Conservation (phyloP, 2,113 vertebrate species). For the Scolopax mira region DNA sequence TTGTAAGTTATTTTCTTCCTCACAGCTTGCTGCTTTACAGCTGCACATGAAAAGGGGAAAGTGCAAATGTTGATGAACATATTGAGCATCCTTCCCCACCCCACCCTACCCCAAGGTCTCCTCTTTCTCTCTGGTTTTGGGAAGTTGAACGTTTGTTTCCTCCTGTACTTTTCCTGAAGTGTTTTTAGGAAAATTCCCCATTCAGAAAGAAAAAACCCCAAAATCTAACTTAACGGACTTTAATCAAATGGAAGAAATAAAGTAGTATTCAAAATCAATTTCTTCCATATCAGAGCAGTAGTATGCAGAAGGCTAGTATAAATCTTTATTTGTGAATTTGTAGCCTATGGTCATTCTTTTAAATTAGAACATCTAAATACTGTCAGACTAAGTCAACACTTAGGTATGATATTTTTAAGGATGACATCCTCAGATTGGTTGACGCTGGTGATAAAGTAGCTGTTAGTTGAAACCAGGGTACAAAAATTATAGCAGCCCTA, state of each 20-base stretch:
- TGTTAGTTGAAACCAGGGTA: background rate
- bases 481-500: background rate
- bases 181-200: background rate
- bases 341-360: background rate
- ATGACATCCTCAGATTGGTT: background rate
- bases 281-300: background rate
- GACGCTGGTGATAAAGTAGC: background rate
- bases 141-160: background rate
- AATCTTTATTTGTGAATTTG: background rate
- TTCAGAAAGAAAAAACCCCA: background rate
- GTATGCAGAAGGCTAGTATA: background rate
- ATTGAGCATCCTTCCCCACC: background rate
- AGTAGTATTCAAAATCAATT: background rate
- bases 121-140: background rate
- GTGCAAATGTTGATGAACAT: background rate
- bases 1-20: background rate
- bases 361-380: background rate
- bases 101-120: background rate
- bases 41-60: background rate
- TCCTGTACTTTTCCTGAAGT: background rate
- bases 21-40: background rate
- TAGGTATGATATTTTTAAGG: background rate
- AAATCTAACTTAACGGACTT: background rate
- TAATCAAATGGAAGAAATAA: background rate
- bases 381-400: background rate